Evolutionary conservation across 2,113 vertebrate species (phyloP), one percentile per base, ranked within the genome.

Genomic region (Rhipidura dahli): DNA sequence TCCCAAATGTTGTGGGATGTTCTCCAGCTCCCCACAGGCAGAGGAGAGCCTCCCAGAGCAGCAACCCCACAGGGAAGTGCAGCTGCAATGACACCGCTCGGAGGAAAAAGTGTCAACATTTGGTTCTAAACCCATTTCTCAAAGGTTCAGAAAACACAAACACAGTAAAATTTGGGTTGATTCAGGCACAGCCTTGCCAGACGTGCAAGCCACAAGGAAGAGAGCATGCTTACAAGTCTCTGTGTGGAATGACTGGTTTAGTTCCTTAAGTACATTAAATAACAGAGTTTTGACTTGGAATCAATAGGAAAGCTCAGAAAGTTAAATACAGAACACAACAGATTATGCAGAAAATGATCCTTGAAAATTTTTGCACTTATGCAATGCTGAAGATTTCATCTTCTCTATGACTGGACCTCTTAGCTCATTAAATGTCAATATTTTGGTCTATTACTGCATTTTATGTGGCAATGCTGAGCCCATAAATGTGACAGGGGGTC

Each of bases 341-440:
- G 69, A 70, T 94, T 85, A 94, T 37, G 50, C 40, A 90, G 66
- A 96, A 97, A 96, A 95, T 33, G 37, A 92, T 80, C 75, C 73
- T 88, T 83, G 79, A 90, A 82, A 65, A 72, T 40, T 87, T 87
- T 80, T 95, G 56, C 49, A 59, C 24, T 68, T 89, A 45, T 2
- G 61, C 83, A 90, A 63, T 42, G 30, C 56, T 37, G 42, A 89
- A 86, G 70, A 61, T 90, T 97, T 96, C 71, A 69, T 94, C 77
- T 93, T 69, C 79, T 81, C 84, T 45, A 22, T 60, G 83, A 86
- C 70, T 44, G 64, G 61, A 88, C 66, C 24, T 85, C 42, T 88
- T 89, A 96, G 90, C 66, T 97, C 92, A 93, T 95, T 94, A 93
- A 95, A 91, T 77, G 87, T 66, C 93, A 89, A 30, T 79, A 80